Evolutionary conservation across 2,888 invertebrate genomes (phyloP), one percentile per base, ranked within the genome.

Genomic region (Chloromyia formosa): DNA sequence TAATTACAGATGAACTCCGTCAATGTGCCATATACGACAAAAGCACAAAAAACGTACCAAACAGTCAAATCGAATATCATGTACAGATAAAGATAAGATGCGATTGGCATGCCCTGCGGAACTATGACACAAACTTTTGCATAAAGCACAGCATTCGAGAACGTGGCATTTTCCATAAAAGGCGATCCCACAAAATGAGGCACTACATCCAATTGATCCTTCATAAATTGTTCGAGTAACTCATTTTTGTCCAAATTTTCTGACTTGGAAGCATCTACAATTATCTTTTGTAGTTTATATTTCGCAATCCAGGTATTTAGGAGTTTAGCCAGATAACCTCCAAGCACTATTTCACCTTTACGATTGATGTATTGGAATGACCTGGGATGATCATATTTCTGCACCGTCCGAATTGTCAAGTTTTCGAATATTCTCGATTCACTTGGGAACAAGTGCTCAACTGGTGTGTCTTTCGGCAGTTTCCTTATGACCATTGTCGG

Each of bases 381-480:
- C 5, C 71, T n/a, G 20, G 71, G 71, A 71, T 64, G 62, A 40
- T 64, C 62, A 16, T 40, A 64, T 16, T 64, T 64, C 12, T 40
- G 40, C 10, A 40, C 18, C 12, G 42, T 42, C 16, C 62, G n/a
- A 42, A 64, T 18, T 9, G 62, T 40, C n/a, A 23, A 27, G 1
- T 27, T 27, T 23, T 61, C n/a, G 10, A 61, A 23, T 9, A 23
- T 12, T n/a, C 27, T 22, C 12, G 27, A 23, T 27, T 61, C 27
- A 23, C 27, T 27, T 27, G 61, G 27, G 23, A 61, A 61, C 3
- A 23, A 12, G 1, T 71, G n/a, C 12, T 10, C 42, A 14, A 40
- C 27, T 1, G 40, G 18, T n/a, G 42, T 16, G 16, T 20, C 12
- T 18, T 35, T 42, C 1, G 58, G 20, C 12, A 58, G 1, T 12